Conservation (phyloP, 1,140 invertebrate genomes). For the Leptopilina clavipes region DNA sequence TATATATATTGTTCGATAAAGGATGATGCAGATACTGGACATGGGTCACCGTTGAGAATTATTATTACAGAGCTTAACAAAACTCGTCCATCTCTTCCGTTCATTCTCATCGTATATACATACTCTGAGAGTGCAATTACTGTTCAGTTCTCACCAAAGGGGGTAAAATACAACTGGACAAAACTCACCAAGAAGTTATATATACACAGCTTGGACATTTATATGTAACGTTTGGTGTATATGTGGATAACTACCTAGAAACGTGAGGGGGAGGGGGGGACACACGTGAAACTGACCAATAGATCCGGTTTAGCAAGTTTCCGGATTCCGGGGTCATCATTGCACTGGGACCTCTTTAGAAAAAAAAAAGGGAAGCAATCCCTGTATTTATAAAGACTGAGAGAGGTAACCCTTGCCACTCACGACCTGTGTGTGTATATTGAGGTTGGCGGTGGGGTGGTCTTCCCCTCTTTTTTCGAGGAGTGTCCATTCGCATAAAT, state of each 20-base stretch:
- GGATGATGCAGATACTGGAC: constrained; percentile 37
- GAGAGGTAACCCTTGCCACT: background rate
- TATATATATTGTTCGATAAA: constrained; percentile 5
- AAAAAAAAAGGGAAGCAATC: constrained; percentile 25
- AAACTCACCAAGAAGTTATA: constrained; percentile 40
- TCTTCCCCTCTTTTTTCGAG: constrained; percentile 44
- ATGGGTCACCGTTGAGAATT: constrained; percentile 23
- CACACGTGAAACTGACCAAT: constrained; percentile 73
- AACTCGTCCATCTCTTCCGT: constrained; percentile 31
- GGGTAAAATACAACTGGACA: constrained; percentile 44
- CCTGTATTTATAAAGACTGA: background rate
- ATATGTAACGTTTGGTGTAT: constrained; percentile 46
- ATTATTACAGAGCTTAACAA: constrained; percentile 46
- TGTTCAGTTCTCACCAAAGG: constrained; percentile 72
- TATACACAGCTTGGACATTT: constrained; percentile 9
- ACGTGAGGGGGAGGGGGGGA: background rate
- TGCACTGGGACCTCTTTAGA: constrained; percentile 25
- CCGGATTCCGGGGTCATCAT: constrained; percentile 70
- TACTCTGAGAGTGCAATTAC: constrained; percentile 62
- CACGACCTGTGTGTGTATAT: background rate
- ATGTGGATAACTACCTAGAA: constrained; percentile 40
- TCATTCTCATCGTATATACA: constrained; percentile 32
- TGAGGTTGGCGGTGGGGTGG: constrained; percentile 35
- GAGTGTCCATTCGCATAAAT: constrained; percentile 57
- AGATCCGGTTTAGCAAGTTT: constrained; percentile 76